Conservation (phyloP, 2,888 invertebrate species). For the Mellilla xanthometata region DNA sequence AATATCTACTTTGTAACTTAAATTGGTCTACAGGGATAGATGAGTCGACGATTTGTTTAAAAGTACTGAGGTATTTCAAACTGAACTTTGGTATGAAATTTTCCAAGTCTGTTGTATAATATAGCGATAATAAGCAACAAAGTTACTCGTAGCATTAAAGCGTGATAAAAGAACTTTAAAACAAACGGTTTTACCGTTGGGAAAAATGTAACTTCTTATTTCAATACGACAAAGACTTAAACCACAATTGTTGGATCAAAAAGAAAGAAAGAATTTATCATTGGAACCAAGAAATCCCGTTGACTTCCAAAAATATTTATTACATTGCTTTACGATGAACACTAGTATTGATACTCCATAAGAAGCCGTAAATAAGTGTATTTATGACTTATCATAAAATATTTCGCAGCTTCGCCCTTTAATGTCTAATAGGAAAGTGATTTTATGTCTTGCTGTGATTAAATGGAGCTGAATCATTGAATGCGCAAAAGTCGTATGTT, state of each 20-base stretch:
- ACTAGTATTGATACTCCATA: conserved; percentile 36
- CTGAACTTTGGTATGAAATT: too few relatives aligned
- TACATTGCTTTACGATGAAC: conserved; percentile 27
- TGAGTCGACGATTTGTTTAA: background rate
- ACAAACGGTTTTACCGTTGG: too few relatives aligned
- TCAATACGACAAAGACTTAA: too few relatives aligned
- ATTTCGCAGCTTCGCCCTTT: conserved; percentile 24
- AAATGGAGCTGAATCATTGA: background rate
- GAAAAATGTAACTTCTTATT: too few relatives aligned
- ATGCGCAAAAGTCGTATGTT: too few relatives aligned
- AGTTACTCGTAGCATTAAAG: too few relatives aligned
- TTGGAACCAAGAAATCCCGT: conserved; percentile 9
- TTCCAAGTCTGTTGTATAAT: background rate
- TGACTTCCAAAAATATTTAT: conserved; percentile 30
- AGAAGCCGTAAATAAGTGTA: conserved; percentile 36
- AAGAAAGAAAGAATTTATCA: too few relatives aligned
- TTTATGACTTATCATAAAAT: conserved; percentile 42
- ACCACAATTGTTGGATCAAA: too few relatives aligned
- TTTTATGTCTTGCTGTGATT: conserved; percentile 5
- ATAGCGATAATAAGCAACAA: background rate
- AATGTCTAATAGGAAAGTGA: conserved; percentile 18
- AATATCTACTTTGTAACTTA: background rate
- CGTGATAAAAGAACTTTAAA: too few relatives aligned
- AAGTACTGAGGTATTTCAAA: too few relatives aligned
- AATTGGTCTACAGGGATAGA: conserved; percentile 1